Conservation (phyloP, 2,888 invertebrate species). For the Temnothorax rugatulus region DNA sequence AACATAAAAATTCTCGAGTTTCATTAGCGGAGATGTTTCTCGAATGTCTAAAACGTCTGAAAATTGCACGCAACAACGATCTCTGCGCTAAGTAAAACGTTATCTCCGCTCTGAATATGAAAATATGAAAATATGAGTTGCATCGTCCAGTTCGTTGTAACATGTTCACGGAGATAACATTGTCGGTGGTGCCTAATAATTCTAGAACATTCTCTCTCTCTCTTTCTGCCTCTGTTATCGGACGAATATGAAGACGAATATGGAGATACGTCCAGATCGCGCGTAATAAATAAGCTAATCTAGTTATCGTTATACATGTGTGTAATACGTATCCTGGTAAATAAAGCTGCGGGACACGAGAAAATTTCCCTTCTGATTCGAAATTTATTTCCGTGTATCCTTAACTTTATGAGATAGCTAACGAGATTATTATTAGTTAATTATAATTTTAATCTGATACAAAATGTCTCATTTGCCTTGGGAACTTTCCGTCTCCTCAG, state of each 20-base stretch:
- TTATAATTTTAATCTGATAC: neutral
- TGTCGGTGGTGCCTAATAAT: slow-evolving; percentile 42
- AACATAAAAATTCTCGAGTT: neutral
- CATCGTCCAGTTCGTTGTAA: slow-evolving; percentile 28
- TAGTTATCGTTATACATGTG: neutral
- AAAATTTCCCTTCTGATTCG: neutral
- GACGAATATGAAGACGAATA: slow-evolving; percentile 8
- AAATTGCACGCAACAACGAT: neutral
- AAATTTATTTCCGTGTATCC: neutral
- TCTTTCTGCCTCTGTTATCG: slow-evolving; percentile 49
- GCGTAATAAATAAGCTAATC: slow-evolving; percentile 37
- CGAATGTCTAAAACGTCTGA: neutral
- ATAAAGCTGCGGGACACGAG: neutral
- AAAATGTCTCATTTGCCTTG: neutral
- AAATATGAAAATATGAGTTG: slow-evolving; percentile 10
- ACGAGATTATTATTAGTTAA: slow-evolving; percentile 7
- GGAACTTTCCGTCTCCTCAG: slow-evolving; percentile 3
- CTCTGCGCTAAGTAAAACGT: neutral
- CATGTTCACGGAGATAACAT: neutral
- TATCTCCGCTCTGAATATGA: slow-evolving; percentile 1
- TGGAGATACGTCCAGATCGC: slow-evolving; percentile 2
- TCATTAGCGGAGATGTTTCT: neutral
- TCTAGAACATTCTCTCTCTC: slow-evolving; percentile 41
- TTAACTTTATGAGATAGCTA: neutral
- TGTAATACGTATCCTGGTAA: neutral